Evolutionary conservation across 1,140 invertebrate species (phyloP).

Genomic region (Semibalanus balanoides): DNA sequence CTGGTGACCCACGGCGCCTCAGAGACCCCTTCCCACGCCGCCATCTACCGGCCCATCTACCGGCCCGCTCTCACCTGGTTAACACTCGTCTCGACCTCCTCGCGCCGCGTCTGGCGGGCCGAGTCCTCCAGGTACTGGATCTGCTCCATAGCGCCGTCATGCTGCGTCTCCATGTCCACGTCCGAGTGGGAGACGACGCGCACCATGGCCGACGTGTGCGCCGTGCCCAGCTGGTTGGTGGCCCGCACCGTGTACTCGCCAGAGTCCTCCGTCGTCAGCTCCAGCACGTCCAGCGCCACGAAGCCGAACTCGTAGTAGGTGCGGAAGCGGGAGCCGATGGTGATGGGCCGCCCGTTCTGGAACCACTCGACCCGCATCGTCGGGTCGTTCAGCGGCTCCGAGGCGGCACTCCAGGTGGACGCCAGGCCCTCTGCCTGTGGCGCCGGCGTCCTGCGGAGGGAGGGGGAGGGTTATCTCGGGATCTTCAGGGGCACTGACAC

Average conservation of each 20-base stretch:
- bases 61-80: conserved; percentile 33
- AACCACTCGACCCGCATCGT: conserved; percentile 92
- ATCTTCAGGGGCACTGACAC: too few relatives aligned
- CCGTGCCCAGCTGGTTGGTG: conserved; percentile 80
- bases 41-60: too few relatives aligned
- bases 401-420: conserved; percentile 78
- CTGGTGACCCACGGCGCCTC: too few relatives aligned
- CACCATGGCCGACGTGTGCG: conserved; percentile 78
- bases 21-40: too few relatives aligned
- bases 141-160: conserved; percentile 85
- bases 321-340: conserved; percentile 58
- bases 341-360: conserved; percentile 56
- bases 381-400: conserved; percentile 87
- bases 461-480: too few relatives aligned
- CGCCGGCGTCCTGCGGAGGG: conserved; percentile 16
- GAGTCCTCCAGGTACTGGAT: conserved; percentile 85
- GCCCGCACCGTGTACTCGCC: conserved; percentile 87
- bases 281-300: conserved; percentile 76
- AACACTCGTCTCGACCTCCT: conserved; percentile 33
- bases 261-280: conserved; percentile 70
- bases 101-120: conserved; percentile 50
- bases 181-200: conserved; percentile 63
- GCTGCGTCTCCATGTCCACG: conserved; percentile 82
- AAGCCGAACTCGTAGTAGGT: conserved; percentile 94
- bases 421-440: conserved; percentile 55